Conservation (phyloP, 2,888 invertebrate species). For the Andricus quercusramuli region DNA sequence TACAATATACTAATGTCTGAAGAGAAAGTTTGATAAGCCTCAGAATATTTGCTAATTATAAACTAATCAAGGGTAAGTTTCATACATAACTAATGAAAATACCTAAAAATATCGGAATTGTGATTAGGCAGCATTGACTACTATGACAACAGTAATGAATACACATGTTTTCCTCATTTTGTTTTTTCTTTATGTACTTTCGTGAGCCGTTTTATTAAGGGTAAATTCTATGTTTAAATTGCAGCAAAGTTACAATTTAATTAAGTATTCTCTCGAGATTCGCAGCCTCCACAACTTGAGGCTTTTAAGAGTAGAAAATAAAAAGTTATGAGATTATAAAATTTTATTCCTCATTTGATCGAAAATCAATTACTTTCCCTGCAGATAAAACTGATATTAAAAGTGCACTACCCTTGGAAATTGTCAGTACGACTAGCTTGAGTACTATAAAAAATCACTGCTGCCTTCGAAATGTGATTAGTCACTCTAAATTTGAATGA, state of each 20-base stretch:
- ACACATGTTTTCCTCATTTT: not conserved
- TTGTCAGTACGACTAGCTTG: too few relatives aligned
- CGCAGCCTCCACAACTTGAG: not conserved
- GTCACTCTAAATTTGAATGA: too few relatives aligned
- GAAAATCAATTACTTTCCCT: not conserved
- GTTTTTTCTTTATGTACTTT: not conserved
- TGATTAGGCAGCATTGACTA: not conserved
- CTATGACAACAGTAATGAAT: conserved; percentile 2
- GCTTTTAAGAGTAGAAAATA: not conserved
- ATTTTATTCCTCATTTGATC: not conserved
- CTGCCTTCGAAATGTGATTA: too few relatives aligned
- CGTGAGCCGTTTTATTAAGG: not conserved
- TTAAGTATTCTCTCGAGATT: not conserved
- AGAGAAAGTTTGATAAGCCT: not conserved
- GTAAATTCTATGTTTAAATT: not conserved
- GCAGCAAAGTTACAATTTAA: not conserved
- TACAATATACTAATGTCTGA: not conserved
- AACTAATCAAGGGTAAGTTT: not conserved
- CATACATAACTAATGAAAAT: not conserved
- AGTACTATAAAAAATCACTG: too few relatives aligned
- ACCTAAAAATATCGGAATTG: not conserved
- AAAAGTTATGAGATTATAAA: not conserved
- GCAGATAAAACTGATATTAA: not conserved
- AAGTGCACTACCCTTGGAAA: too few relatives aligned
- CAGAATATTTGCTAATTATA: not conserved